Conservation (phyloP, 2,113 vertebrate species). For the Prolemur simus region DNA sequence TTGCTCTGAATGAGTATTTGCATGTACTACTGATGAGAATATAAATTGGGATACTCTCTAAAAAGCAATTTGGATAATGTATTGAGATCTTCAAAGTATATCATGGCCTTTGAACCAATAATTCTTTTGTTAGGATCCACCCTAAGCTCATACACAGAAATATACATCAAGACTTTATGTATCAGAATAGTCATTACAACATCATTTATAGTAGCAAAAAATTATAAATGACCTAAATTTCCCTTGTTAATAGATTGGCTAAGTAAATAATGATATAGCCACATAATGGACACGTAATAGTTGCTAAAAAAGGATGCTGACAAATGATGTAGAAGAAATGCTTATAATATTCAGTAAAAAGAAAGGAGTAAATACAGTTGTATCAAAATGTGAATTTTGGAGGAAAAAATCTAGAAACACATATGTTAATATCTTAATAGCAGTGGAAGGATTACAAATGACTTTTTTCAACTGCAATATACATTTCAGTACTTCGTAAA, state of each 20-base stretch:
- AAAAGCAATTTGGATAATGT: background rate
- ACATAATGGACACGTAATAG: background rate
- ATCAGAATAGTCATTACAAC: background rate
- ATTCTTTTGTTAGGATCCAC: background rate
- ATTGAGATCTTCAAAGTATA: background rate
- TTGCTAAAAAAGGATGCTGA: conserved; percentile 31
- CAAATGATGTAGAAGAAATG: background rate
- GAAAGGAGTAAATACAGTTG: background rate
- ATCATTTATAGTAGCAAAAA: background rate
- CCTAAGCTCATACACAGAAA: background rate
- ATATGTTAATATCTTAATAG: background rate
- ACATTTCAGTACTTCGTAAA: background rate
- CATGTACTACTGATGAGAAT: background rate
- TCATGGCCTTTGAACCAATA: background rate
- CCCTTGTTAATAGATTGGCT: background rate
- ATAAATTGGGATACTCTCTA: background rate
- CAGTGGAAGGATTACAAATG: background rate
- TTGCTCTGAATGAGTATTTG: background rate
- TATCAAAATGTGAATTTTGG: background rate
- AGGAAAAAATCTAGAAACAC: background rate
- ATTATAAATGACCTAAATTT: background rate
- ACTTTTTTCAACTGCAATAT: background rate
- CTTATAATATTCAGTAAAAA: background rate
- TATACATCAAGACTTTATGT: background rate
- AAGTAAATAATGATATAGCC: background rate